Percentiles rank a stretch among this genome's conserved stretches.
These are phyloP conservation scores for Heliothis subflexa DNA, from an alignment of 1,140 invertebrate genomes.

Conservation along the genomic window DNA sequence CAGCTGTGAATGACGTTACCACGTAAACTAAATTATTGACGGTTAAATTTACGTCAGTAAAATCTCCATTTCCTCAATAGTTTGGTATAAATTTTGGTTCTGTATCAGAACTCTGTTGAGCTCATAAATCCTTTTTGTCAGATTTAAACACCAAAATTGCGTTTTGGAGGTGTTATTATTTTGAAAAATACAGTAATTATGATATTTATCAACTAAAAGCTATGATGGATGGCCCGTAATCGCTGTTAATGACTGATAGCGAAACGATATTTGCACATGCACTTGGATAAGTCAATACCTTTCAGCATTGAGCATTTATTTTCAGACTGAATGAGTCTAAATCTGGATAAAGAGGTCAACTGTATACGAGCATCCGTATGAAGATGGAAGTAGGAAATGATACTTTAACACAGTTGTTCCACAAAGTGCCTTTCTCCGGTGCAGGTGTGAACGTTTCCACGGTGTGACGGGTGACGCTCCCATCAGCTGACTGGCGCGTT, in stretches of 20 bases:
- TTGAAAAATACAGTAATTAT: not conserved
- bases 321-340: no score
- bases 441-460: not conserved
- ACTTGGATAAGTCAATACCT: not conserved
- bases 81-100: no score
- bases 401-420: no score
- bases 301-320: no score
- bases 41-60: no score
- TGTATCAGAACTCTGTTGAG: not conserved
- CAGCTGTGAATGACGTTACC: no score
- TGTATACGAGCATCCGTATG: no score
- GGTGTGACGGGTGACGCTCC: not conserved
- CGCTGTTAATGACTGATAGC: constrained; percentile 9
- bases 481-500: constrained; percentile 7
- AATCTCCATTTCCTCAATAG: no score
- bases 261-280: not conserved
- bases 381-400: no score
- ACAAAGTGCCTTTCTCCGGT: not conserved
- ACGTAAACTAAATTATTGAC: no score
- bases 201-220: not conserved
- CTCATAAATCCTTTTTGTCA: not conserved
- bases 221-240: not conserved
- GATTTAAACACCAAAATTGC: not conserved
- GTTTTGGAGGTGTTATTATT: not conserved
- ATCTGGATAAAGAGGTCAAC: no score